Evolutionary conservation across 2,888 invertebrate species (phyloP).

Genomic region (Lepetodrilus schrolli): DNA sequence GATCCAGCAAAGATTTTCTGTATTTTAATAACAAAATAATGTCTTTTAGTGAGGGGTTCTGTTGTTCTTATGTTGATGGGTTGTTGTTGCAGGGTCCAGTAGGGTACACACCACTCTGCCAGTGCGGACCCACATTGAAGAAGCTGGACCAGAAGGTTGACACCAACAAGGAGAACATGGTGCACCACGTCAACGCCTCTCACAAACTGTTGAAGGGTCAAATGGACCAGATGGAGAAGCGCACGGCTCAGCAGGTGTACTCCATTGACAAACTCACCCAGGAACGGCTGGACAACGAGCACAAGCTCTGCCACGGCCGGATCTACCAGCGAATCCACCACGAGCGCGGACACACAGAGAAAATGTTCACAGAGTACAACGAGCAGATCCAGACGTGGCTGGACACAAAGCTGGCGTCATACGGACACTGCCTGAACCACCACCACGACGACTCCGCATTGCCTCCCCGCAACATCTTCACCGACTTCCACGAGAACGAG

Average conservation of each 20-base stretch:
- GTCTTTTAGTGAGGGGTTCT: not conserved
- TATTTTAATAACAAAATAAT: not conserved
- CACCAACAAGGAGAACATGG: slow-evolving; percentile 85
- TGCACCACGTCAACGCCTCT: slow-evolving; percentile 86
- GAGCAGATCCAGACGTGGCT: slow-evolving; percentile 69
- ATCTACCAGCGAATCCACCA: slow-evolving; percentile 80
- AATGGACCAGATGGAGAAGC: slow-evolving; percentile 85
- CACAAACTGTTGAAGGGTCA: slow-evolving; percentile 83
- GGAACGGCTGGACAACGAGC: slow-evolving; percentile 81
- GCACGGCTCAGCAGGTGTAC: slow-evolving; percentile 64
- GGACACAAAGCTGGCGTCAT: slow-evolving; percentile 60
- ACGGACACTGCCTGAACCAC: slow-evolving; percentile 67
- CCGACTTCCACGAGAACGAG: slow-evolving; percentile 59
- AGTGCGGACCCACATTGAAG: slow-evolving; percentile 92
- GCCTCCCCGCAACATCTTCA: slow-evolving; percentile 60
- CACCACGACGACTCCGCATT: slow-evolving; percentile 69
- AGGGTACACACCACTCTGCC: slow-evolving; percentile 84
- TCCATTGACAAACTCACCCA: slow-evolving; percentile 75
- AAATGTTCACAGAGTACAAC: slow-evolving; percentile 60
- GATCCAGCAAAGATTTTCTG: not conserved
- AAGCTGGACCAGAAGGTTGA: slow-evolving; percentile 88
- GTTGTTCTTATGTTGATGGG: not conserved
- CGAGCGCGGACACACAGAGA: slow-evolving; percentile 78
- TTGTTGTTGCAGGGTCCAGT: slow-evolving; percentile 82
- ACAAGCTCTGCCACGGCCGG: slow-evolving; percentile 81